phyloP scores from a whole-genome alignment of 2,797 vertebrate species.

The Chelon labrosus region DNA sequence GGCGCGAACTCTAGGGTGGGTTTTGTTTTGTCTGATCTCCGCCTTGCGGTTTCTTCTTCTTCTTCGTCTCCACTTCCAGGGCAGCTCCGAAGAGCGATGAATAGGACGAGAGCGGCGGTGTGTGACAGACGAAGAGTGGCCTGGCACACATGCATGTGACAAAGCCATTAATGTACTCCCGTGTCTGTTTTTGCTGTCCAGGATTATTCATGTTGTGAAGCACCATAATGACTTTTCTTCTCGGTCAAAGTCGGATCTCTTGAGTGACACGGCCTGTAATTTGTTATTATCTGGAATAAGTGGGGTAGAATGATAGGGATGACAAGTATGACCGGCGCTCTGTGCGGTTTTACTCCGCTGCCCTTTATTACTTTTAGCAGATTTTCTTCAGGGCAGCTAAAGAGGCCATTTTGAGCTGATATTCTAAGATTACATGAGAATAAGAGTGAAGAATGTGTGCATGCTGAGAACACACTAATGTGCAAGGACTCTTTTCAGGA shows the following conservation, averaged over 20 bases:
- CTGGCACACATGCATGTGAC: conserved; percentile 52
- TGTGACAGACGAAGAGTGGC: conserved; percentile 49
- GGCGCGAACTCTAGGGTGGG: conserved; percentile 54
- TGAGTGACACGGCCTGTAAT: conserved; percentile 80
- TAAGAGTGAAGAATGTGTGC: conserved; percentile 37
- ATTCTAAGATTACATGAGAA: conserved; percentile 59
- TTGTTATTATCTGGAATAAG: conserved; percentile 82
- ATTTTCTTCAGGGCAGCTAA: conserved; percentile 66
- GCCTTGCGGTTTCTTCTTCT: conserved; percentile 30
- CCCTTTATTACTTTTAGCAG: conserved; percentile 64
- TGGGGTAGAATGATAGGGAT: conserved; percentile 80
- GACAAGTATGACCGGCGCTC: conserved; percentile 55
- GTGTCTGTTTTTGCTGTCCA: conserved; percentile 56
- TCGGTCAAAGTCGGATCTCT: conserved; percentile 64
- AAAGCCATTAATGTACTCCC: conserved; percentile 67
- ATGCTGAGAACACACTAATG: conserved; percentile 54
- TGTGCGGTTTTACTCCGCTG: conserved; percentile 43
- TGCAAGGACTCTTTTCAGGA: conserved; percentile 65
- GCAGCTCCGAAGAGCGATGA: conserved; percentile 55
- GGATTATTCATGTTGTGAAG: conserved; percentile 69
- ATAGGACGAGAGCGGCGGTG: conserved; percentile 52
- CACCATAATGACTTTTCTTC: conserved; percentile 73
- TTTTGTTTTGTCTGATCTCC: conserved; percentile 68
- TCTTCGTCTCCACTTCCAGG: conserved; percentile 28
- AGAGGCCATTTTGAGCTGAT: conserved; percentile 61